Conservation (phyloP, 2,888 invertebrate species). For the Caenorhabditis angaria region DNA sequence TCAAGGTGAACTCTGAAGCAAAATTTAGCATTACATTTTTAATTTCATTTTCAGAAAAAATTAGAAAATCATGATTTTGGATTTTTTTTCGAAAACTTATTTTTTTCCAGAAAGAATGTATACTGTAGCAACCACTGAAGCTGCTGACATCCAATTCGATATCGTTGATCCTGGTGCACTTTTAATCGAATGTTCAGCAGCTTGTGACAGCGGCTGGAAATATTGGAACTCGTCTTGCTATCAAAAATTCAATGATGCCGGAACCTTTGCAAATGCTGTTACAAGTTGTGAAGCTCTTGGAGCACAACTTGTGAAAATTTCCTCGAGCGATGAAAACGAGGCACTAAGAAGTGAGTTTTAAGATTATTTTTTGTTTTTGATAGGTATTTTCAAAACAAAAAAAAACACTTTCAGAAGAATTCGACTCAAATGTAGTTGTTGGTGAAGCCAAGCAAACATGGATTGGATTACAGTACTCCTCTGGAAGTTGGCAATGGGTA, state of each 20-base stretch:
- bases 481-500: constrained; percentile 20
- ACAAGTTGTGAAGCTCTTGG: constrained; percentile 10
- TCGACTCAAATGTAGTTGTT: constrained; percentile 18
- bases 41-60: not conserved
- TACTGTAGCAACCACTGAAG: constrained; percentile 11
- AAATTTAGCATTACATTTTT: not conserved
- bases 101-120: constrained; percentile 16
- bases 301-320: constrained; percentile 19
- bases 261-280: constrained; percentile 11
- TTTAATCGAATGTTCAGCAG: constrained; percentile 17
- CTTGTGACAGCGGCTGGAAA: constrained; percentile 26
- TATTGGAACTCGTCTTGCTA: constrained; percentile 26
- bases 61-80: not conserved
- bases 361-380: not conserved
- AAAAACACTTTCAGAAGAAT: constrained; percentile 20
- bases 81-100: not conserved
- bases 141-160: not conserved
- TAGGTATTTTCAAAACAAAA: not conserved
- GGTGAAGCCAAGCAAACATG: constrained; percentile 19
- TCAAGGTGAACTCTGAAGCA: not conserved
- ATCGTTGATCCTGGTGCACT: constrained; percentile 15
- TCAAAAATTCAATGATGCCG: constrained; percentile 10
- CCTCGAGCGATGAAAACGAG: constrained; percentile 16
- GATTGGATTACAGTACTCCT: constrained; percentile 21
- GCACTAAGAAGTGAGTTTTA: constrained; percentile 23